phyloP scores from a whole-genome alignment of 1,140 invertebrate genomes.

The Penaeus indicus region DNA sequence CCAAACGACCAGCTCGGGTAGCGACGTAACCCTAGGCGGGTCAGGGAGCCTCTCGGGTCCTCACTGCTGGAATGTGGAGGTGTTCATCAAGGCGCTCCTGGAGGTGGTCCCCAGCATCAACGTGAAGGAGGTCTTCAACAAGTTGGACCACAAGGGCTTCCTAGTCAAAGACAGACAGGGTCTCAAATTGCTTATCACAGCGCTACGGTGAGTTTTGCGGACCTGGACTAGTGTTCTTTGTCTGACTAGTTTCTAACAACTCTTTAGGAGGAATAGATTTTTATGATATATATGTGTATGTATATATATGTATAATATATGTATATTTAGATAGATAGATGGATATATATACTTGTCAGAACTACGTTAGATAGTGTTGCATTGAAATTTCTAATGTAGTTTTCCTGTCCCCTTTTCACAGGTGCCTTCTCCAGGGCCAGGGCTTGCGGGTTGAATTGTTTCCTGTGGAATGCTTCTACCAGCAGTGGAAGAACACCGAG shows the following conservation, averaged over 20 bases:
- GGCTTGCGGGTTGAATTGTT: slow-evolving; percentile 78
- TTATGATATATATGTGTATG: no score
- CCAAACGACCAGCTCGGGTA: slow-evolving; percentile 16
- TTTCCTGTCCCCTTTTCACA: neutral
- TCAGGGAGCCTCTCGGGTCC: slow-evolving; percentile 36
- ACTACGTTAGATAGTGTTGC: no score
- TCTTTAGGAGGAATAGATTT: no score
- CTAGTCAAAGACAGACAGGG: slow-evolving; percentile 88
- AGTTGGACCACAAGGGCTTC: slow-evolving; percentile 92
- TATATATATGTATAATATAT: neutral
- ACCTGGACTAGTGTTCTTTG: neutral
- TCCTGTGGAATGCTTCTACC: slow-evolving; percentile 90
- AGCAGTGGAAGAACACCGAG: slow-evolving; percentile 92
- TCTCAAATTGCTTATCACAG: slow-evolving; percentile 84
- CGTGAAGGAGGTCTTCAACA: slow-evolving; percentile 92
- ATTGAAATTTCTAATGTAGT: neutral
- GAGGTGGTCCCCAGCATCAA: slow-evolving; percentile 87
- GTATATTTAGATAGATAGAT: no score
- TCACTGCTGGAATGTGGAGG: slow-evolving; percentile 87
- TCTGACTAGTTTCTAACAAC: neutral
- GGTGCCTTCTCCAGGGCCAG: slow-evolving; percentile 59
- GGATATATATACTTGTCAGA: no score
- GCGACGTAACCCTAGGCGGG: slow-evolving; percentile 21
- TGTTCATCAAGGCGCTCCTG: slow-evolving; percentile 91
- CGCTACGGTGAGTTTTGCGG: slow-evolving; percentile 79